Evolutionary conservation across 2,888 invertebrate genomes (phyloP).

Genomic region (Trisateles emortualis): DNA sequence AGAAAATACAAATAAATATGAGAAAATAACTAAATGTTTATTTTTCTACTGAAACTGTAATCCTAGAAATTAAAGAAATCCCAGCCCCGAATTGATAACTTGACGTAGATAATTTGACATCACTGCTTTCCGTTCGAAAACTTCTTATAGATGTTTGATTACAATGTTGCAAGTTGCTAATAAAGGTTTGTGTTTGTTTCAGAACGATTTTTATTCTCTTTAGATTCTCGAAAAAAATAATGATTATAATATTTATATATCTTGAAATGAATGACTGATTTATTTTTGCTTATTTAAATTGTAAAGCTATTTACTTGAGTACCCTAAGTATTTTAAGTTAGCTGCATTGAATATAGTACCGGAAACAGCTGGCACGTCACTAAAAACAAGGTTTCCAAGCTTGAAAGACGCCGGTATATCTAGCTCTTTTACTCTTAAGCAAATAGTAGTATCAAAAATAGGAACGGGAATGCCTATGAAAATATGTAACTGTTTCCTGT

Average conservation of each 20-base stretch:
- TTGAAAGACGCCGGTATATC: constrained; percentile 56
- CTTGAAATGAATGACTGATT: no score
- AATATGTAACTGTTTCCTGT: constrained; percentile 54
- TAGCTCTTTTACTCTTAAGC: constrained; percentile 42
- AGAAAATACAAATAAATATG: constrained; percentile 37
- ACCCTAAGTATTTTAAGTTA: no score
- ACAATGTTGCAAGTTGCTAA: neutral
- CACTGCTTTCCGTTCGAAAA: constrained; percentile 33
- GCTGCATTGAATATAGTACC: constrained; percentile 3
- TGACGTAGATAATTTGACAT: constrained; percentile 60
- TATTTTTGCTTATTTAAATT: no score
- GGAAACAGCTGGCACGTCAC: constrained; percentile 65
- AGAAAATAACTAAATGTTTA: constrained; percentile 34
- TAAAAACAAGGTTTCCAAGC: constrained; percentile 39
- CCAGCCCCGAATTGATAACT: constrained; percentile 58
- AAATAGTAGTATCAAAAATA: constrained; percentile 31
- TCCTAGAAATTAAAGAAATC: constrained; percentile 48
- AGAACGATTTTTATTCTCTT: constrained; percentile 23
- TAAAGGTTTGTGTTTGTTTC: constrained; percentile 14
- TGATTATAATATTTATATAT: no score
- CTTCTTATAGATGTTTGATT: neutral
- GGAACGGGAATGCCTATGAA: constrained; percentile 31
- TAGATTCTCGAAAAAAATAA: neutral
- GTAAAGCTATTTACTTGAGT: no score
- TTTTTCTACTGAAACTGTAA: constrained; percentile 32